Evolutionary conservation across 1,140 invertebrate species (phyloP), one percentile per base, ranked within the genome.

Genomic region (Pogonomyrmex barbatus): DNA sequence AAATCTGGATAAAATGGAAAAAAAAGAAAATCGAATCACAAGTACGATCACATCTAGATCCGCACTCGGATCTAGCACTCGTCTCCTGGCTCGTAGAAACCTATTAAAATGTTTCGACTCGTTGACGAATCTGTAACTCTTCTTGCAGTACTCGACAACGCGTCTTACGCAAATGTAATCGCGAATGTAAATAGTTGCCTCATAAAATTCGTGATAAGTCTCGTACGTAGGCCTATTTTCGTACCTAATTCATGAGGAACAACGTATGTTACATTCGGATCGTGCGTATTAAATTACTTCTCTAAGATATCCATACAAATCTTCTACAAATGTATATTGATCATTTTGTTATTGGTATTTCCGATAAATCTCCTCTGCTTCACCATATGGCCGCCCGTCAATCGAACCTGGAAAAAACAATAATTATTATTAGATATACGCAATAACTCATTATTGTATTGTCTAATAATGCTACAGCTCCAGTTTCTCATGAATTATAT

Each of bases 341-440:
- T 94, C 93, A 94, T 94, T 88, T 94, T 93, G 89, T 93, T 94
- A 33, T 94, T 93, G 52, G 93, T 94, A 65, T 94, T 94, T 4
- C 93, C 94, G 82, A 94, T 94, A 81, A 94, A 94, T 79, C 93
- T 87, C 88, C 93, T 93, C 90, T 93, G 94, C 90, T 94, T 94
- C 90, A 94, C 91, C 92, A 93, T 93, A 87, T 93, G 93, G 70
- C 93, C 92, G 39, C 87, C 87, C 86, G 90, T 87, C 89, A 90
- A 93, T 87, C 92, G 92, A 93, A 93, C 89, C 93, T 94, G 88
- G 14, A 62, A 56, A 82, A 71, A 47, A 87, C 6, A 42, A 71
- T 42, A 52, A 14, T 47, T 63, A 14, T 47, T 63, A 6, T 68
- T 24, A 70, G 30, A 71, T 42, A 63, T 67, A n/a, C n/a, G 50